These are phyloP conservation scores for Tragulus kanchil DNA, from an alignment of 2,113 vertebrate species.

Conservation along the genomic window DNA sequence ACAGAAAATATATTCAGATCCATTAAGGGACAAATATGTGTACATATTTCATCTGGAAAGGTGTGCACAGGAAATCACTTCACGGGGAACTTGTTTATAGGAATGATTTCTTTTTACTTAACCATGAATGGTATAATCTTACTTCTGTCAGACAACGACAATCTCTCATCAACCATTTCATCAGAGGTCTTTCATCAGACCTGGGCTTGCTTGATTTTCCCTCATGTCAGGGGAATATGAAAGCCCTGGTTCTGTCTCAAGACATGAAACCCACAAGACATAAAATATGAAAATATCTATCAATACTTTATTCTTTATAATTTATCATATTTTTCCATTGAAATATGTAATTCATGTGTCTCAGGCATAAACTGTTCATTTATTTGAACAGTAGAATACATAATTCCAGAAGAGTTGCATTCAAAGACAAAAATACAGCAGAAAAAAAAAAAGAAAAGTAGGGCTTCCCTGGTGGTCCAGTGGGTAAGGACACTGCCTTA, in stretches of 20 bases:
- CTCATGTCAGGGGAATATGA: slow-evolving; percentile 15
- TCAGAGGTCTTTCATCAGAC: neutral
- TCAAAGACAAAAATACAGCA: neutral
- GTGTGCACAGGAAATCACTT: slow-evolving; percentile 22
- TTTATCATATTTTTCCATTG: neutral
- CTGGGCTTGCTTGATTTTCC: slow-evolving; percentile 5
- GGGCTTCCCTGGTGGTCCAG: too few relatives aligned
- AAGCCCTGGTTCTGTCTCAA: neutral
- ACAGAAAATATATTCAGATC: neutral
- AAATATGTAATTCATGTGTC: neutral
- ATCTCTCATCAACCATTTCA: slow-evolving; percentile 53
- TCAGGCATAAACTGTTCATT: neutral
- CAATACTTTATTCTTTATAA: neutral
- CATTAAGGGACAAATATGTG: neutral
- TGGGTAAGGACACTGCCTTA: too few relatives aligned
- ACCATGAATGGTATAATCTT: slow-evolving; percentile 72
- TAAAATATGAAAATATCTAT: neutral
- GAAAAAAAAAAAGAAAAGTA: too few relatives aligned
- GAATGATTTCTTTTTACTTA: slow-evolving; percentile 71
- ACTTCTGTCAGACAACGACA: slow-evolving; percentile 57
- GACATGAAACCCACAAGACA: neutral
- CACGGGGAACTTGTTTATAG: slow-evolving; percentile 62
- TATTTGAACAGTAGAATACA: neutral
- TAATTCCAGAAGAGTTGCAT: neutral
- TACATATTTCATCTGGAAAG: slow-evolving; percentile 65